phyloP scores from a whole-genome alignment of 2,888 invertebrate genomes.

The Himalopsyche kuldschensis region DNA sequence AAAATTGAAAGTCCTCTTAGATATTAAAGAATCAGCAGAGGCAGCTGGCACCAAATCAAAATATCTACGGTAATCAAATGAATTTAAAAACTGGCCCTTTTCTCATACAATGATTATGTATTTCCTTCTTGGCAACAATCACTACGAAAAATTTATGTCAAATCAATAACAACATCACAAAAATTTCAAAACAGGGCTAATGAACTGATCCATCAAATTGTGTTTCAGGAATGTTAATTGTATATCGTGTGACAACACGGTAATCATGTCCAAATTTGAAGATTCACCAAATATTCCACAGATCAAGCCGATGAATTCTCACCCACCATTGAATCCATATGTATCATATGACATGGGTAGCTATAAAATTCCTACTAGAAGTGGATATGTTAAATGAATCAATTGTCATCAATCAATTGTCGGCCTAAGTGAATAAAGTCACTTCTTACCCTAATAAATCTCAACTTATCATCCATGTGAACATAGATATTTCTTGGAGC shows the following conservation, averaged over 20 bases:
- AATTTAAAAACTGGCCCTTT: too few relatives aligned
- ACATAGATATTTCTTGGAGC: too few relatives aligned
- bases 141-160: too few relatives aligned
- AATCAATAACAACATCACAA: too few relatives aligned
- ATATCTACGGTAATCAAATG: constrained; percentile 57
- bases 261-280: constrained; percentile 68
- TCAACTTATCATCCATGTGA: too few relatives aligned
- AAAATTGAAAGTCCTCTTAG: constrained; percentile 62
- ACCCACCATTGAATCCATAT: constrained; percentile 63
- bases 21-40: constrained; percentile 64
- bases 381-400: too few relatives aligned
- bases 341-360: constrained; percentile 72
- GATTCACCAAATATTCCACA: constrained; percentile 52
- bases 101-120: too few relatives aligned
- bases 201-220: background rate
- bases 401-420: too few relatives aligned
- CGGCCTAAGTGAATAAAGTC: too few relatives aligned
- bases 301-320: constrained; percentile 55
- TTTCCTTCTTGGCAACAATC: too few relatives aligned
- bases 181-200: too few relatives aligned
- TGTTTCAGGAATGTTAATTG: constrained; percentile 68
- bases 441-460: too few relatives aligned
- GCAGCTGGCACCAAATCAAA: constrained; percentile 73
- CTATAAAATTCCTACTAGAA: constrained; percentile 13
- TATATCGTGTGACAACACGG: constrained; percentile 75